phyloP scores from a whole-genome alignment of 2,888 invertebrate species.

The Nezara viridula region DNA sequence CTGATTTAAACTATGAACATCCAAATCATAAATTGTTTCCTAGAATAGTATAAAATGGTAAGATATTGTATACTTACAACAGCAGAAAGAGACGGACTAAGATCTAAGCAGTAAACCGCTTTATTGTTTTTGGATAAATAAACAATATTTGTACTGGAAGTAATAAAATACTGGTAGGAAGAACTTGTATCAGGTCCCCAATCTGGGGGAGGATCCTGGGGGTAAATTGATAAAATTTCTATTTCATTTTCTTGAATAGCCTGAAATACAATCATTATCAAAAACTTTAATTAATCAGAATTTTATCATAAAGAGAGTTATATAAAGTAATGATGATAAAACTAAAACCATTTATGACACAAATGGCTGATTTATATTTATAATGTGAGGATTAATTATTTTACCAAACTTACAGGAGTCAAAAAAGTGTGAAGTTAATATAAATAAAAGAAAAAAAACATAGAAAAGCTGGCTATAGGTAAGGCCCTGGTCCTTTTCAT shows the following conservation, averaged over 20 bases:
- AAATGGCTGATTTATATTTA: too few relatives aligned
- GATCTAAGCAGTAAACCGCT: conserved; percentile 82
- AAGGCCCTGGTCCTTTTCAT: too few relatives aligned
- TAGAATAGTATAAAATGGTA: neutral
- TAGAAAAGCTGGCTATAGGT: too few relatives aligned
- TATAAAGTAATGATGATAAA: too few relatives aligned
- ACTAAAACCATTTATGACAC: too few relatives aligned
- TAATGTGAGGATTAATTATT: too few relatives aligned
- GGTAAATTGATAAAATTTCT: conserved; percentile 76
- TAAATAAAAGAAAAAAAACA: too few relatives aligned
- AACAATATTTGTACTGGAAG: conserved; percentile 74
- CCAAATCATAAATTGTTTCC: neutral
- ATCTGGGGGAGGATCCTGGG: conserved; percentile 71
- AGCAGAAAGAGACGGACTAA: conserved; percentile 82
- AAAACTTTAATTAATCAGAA: neutral
- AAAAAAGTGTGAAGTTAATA: too few relatives aligned
- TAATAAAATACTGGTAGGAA: conserved; percentile 72
- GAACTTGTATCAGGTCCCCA: conserved; percentile 72
- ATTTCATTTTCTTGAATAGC: conserved; percentile 73
- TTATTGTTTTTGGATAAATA: conserved; percentile 80
- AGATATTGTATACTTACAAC: conserved; percentile 72
- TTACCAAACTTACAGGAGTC: too few relatives aligned
- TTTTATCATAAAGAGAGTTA: too few relatives aligned
- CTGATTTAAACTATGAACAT: neutral
- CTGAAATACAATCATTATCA: conserved; percentile 67